A percentile compares a stretch with the other conserved stretches of the same genome.
Conservation (phyloP, 64 coral and sea anemone species). For the Catalaphyllia jardinei region DNA sequence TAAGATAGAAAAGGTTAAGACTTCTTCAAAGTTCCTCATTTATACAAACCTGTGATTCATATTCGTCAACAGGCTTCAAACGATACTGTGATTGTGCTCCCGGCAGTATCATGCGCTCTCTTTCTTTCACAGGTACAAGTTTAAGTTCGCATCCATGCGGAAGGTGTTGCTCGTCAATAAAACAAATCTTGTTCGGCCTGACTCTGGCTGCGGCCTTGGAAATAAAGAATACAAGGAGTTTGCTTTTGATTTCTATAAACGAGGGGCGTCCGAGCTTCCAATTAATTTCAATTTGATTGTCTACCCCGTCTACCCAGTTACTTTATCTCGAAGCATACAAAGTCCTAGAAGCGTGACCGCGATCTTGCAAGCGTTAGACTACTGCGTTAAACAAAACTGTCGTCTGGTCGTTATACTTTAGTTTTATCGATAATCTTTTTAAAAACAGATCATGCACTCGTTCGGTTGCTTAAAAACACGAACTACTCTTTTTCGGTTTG, state of each 20-base stretch:
- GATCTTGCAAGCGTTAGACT: too few relatives aligned
- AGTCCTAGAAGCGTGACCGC: too few relatives aligned
- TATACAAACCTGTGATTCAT: background rate
- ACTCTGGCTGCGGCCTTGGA: background rate
- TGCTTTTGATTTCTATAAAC: background rate
- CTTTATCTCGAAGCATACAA: too few relatives aligned
- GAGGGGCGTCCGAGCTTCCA: background rate
- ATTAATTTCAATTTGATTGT: background rate
- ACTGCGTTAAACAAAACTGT: too few relatives aligned
- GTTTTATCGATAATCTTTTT: too few relatives aligned
- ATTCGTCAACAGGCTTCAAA: slow-evolving; percentile 1
- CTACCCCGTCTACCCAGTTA: too few relatives aligned
- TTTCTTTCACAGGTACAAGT: background rate
- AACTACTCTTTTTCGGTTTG: too few relatives aligned
- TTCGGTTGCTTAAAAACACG: too few relatives aligned
- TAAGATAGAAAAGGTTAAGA: too few relatives aligned
- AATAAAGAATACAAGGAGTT: background rate
- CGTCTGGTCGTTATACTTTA: too few relatives aligned
- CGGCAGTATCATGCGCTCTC: background rate
- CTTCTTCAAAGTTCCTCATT: background rate
- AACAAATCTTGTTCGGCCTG: background rate
- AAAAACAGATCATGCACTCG: too few relatives aligned
- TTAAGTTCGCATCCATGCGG: slow-evolving; percentile 4
- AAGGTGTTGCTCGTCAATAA: slow-evolving; percentile 10
- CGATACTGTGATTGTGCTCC: slow-evolving; percentile 11